Evolutionary conservation across 2,113 vertebrate species (phyloP).

Genomic region (Benitochromis conjunctus): DNA sequence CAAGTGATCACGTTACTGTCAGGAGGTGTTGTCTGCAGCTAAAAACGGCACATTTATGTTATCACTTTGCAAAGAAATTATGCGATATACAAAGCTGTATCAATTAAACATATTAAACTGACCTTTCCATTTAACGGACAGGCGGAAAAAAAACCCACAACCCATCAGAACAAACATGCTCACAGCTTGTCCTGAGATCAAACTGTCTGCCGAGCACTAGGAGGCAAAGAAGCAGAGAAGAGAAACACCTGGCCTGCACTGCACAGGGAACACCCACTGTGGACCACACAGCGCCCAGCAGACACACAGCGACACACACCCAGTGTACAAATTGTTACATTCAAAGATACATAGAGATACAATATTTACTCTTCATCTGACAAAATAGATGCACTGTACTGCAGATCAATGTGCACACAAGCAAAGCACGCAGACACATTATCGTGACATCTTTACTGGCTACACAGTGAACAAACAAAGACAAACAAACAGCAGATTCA

Average conservation of each 20-base stretch:
- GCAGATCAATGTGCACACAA: neutral
- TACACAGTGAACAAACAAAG: constrained; percentile 28
- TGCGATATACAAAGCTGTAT: too few species aligned
- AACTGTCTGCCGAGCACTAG: constrained; percentile 12
- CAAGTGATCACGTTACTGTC: neutral
- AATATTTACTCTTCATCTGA: constrained; percentile 9
- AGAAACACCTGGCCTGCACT: constrained; percentile 26
- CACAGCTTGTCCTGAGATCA: constrained; percentile 17
- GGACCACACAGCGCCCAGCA: neutral
- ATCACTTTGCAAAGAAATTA: neutral
- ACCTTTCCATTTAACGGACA: neutral
- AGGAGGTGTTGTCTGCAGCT: neutral
- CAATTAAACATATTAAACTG: neutral
- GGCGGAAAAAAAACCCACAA: neutral
- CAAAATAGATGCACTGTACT: neutral
- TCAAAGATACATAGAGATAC: neutral
- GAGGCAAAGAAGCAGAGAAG: constrained; percentile 4
- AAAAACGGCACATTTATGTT: neutral
- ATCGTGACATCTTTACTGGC: neutral
- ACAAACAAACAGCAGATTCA: constrained; percentile 42
- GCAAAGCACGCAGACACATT: neutral
- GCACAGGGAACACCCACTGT: constrained; percentile 23
- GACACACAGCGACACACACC: neutral
- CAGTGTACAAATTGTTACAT: neutral
- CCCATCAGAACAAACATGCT: neutral